Evolutionary conservation across 1,140 invertebrate species (phyloP), one percentile per base, ranked within the genome.

Genomic region (Charaxes varanes): DNA sequence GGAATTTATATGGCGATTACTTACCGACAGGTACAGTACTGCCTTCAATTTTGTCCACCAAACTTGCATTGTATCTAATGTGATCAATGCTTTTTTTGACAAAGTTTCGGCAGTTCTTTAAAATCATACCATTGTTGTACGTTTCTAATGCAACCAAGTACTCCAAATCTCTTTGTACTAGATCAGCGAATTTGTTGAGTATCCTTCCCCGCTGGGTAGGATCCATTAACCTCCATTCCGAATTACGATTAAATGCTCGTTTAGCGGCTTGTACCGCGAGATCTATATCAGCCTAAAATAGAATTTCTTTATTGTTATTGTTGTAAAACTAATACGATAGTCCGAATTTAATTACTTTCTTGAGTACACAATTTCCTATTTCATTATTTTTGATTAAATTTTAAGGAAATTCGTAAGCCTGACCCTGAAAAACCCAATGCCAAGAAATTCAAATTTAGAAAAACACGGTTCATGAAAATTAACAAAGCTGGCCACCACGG

Each of bases 281-380:
- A 58, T 96, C 88, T 6, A 96, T 88, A 73, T 96, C 93, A 7
- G 84, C 89, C 76, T 90, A n/a, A n/a, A n/a, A n/a, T n/a, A n/a
- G n/a, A n/a, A n/a, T n/a, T n/a, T n/a, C n/a, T n/a, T n/a, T n/a
- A n/a, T n/a, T n/a, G n/a, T n/a, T n/a, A n/a, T n/a, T n/a, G n/a
- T n/a, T n/a, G n/a, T n/a, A n/a, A n/a, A n/a, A n/a, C n/a, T n/a
- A n/a, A n/a, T n/a, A n/a, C n/a, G n/a, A n/a, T n/a, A n/a, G n/a
- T n/a, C n/a, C n/a, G n/a, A n/a, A n/a, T n/a, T n/a, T n/a, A n/a
- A n/a, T n/a, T n/a, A n/a, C n/a, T n/a, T n/a, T n/a, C n/a, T n/a
- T n/a, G n/a, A n/a, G n/a, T n/a, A n/a, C n/a, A n/a, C n/a, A n/a
- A n/a, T n/a, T n/a, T n/a, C n/a, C n/a, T n/a, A n/a, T n/a, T n/a